Percentiles rank a stretch among this genome's conserved stretches.
phyloP scores from a whole-genome alignment of 1,140 invertebrate species.

The Bilobella aurantiaca region DNA sequence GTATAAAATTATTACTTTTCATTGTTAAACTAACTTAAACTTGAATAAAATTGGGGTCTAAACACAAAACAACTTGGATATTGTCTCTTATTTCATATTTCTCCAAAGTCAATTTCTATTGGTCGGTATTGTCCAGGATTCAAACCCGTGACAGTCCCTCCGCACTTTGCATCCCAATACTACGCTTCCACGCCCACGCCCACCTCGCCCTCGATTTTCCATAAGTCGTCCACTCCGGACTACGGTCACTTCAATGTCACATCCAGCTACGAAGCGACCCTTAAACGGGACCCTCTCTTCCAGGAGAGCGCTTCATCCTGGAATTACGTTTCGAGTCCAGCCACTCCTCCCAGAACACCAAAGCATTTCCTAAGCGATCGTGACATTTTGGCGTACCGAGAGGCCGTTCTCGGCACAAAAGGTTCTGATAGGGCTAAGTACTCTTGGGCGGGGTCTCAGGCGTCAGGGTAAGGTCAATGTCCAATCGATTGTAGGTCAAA shows the following conservation, averaged over 20 bases:
- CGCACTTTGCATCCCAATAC: constrained; percentile 22
- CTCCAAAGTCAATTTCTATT: no score
- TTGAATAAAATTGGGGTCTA: not conserved
- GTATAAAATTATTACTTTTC: no score
- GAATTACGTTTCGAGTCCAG: not conserved
- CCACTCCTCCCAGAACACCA: not conserved
- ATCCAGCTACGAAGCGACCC: not conserved
- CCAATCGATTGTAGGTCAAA: no score
- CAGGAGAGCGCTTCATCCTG: not conserved
- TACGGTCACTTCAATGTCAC: not conserved
- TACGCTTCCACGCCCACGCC: constrained; percentile 22
- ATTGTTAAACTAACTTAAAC: no score
- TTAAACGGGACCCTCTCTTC: not conserved
- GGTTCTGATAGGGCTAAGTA: not conserved
- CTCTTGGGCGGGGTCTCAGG: no score
- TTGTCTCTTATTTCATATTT: no score
- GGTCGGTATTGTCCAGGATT: no score
- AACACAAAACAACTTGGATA: not conserved
- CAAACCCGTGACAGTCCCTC: constrained; percentile 19
- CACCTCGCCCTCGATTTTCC: not conserved
- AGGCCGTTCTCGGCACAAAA: not conserved
- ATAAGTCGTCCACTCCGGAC: not conserved
- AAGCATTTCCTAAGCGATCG: constrained; percentile 3
- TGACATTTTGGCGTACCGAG: not conserved
- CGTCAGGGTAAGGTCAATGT: no score